Evolutionary conservation across 30 jellyfish, hydroid and myxozoan genomes (phyloP), one percentile per base, ranked within the genome.

Genomic region (Mastigias papua): DNA sequence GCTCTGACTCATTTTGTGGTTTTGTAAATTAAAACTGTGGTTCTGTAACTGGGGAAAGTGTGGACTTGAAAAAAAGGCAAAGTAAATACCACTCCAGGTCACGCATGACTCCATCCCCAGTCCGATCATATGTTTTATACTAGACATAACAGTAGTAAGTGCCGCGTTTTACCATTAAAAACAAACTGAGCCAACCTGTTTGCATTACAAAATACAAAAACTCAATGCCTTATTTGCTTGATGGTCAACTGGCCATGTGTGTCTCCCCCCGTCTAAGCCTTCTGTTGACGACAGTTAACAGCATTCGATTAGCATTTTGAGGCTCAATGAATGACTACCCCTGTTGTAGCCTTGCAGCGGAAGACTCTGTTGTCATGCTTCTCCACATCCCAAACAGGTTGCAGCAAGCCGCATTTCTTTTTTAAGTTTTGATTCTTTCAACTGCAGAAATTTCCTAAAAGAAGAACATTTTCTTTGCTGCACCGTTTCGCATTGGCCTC

Each of bases 51-150:
- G 78, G 78, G 30, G 78, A 66, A 66, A 66, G 78, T 66, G 78
- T 66, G 78, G 78, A 66, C 25, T 66, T 66, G 78, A 66, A 66
- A 66, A 66, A 66, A 66, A 57, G 78, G 51, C 78, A 66, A 66
- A 66, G 20, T 66, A 66, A 20, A 66, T 66, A 66, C 78, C 78
- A 66, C 78, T 66, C 78, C 20, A 66, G 78, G 48, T 20, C 48
- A 28, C 22, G 48, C 48, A 66, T 66, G 48, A 22, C 78, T 66
- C 78, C 78, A 66, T 66, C 57, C 78, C 78, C 37, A 66, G 78
- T 66, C 78, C 16, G 48, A 66, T 66, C 78, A 66, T 66, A 66
- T 66, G 78, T 66, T 66, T 66, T 22, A 66, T 66, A 66, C 27
- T 66, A 66, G 35, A 15, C 19, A 15, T 66, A 15, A 22, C 48